These are phyloP conservation scores for Prunella strophiata DNA, from an alignment of 2,797 vertebrate species.

Conservation along the genomic window DNA sequence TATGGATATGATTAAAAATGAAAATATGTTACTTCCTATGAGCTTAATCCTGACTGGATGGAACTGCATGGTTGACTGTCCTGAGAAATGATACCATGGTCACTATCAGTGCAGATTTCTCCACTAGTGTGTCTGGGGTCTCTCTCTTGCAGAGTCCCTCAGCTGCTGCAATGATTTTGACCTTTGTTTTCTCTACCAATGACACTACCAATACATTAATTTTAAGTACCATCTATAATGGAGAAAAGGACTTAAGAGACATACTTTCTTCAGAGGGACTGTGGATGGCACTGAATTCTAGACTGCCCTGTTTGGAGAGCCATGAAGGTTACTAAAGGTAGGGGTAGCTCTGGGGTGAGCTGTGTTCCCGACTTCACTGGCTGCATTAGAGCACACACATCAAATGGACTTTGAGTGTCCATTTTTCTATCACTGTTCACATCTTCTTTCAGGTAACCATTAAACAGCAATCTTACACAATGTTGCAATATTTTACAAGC, in stretches of 20 bases:
- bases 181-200: neutral
- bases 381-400: neutral
- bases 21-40: neutral
- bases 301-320: neutral
- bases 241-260: neutral
- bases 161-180: neutral
- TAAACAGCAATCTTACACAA: neutral
- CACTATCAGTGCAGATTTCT: neutral
- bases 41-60: neutral
- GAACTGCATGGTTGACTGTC: neutral
- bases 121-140: fast-evolving
- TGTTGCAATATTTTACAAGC: neutral
- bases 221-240: neutral
- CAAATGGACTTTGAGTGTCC: neutral
- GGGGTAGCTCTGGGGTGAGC: neutral
- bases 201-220: neutral
- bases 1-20: neutral
- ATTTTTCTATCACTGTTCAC: neutral
- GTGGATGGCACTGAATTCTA: neutral
- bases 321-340: neutral
- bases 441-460: neutral
- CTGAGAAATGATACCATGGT: neutral
- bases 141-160: neutral
- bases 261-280: neutral
- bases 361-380: neutral